Evolutionary conservation across 2,797 vertebrate species (phyloP).

Genomic region (Pampus argenteus): DNA sequence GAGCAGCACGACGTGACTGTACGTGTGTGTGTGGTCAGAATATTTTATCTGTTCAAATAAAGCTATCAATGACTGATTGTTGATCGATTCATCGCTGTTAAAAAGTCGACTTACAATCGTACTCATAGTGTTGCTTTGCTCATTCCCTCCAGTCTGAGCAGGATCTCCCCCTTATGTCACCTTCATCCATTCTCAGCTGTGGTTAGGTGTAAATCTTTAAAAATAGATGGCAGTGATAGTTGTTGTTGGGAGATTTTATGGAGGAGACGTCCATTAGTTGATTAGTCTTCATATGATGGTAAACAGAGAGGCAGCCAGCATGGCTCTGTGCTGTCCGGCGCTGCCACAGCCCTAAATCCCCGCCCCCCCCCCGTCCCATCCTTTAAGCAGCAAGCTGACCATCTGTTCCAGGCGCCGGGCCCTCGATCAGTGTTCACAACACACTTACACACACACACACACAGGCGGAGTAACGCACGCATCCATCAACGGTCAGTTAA

Average conservation of each 20-base stretch:
- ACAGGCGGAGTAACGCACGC: not conserved
- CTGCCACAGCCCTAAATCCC: conserved; percentile 61
- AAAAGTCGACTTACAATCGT: too few species aligned
- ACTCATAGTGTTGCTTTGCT: too few species aligned
- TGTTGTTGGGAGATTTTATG: conserved; percentile 13
- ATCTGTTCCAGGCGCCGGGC: conserved; percentile 74
- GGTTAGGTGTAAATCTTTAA: conserved; percentile 1
- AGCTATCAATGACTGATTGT: too few species aligned
- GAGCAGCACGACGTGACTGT: not conserved
- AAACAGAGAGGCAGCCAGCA: conserved; percentile 45
- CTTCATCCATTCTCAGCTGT: not conserved
- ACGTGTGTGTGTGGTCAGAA: not conserved
- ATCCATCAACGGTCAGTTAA: conserved; percentile 2
- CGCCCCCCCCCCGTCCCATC: conserved; percentile 49
- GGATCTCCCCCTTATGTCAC: conserved; percentile 15
- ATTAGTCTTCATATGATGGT: conserved; percentile 55
- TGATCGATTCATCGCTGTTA: too few species aligned
- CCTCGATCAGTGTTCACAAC: conserved; percentile 38
- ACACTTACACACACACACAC: conserved; percentile 17
- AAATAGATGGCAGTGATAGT: not conserved
- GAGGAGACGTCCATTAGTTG: conserved; percentile 38
- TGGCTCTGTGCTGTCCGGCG: conserved; percentile 36
- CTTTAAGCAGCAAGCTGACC: conserved; percentile 78
- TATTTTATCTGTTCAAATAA: too few species aligned
- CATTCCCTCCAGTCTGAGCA: conserved; percentile 9